Conservation (phyloP, 2,797 vertebrate genomes). For the Sebastes dallii region DNA sequence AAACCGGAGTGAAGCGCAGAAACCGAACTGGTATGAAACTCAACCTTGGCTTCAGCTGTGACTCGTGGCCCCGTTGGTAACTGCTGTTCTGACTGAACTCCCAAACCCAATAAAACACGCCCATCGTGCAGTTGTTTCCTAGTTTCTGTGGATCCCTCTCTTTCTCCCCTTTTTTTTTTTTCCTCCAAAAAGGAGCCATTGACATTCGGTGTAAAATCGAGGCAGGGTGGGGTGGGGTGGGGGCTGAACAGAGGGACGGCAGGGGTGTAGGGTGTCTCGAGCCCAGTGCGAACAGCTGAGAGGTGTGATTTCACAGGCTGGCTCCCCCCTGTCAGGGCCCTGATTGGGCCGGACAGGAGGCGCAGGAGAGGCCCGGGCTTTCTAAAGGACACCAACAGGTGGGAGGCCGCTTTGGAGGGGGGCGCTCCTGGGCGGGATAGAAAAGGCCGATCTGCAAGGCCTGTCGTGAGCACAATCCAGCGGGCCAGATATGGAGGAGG, state of each 20-base stretch:
- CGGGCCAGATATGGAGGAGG: slow-evolving; percentile 70
- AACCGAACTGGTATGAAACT: slow-evolving; percentile 53
- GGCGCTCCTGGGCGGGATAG: slow-evolving; percentile 77
- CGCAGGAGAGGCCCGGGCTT: slow-evolving; percentile 84
- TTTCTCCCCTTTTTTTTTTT: slow-evolving; percentile 41
- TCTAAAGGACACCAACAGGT: slow-evolving; percentile 98
- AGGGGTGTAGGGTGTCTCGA: slow-evolving; percentile 85
- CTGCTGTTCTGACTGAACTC: slow-evolving; percentile 62
- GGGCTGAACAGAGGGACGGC: slow-evolving; percentile 55
- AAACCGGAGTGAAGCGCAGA: slow-evolving; percentile 19
- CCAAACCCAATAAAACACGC: slow-evolving; percentile 73
- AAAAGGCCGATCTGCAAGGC: slow-evolving; percentile 82
- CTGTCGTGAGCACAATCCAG: slow-evolving; percentile 79
- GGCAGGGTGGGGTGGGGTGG: slow-evolving; percentile 52
- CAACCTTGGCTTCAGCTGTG: slow-evolving; percentile 72
- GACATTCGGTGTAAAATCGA: slow-evolving; percentile 77
- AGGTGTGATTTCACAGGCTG: slow-evolving; percentile 90
- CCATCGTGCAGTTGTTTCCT: slow-evolving; percentile 73
- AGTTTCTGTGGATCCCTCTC: slow-evolving; percentile 48
- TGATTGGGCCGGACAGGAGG: slow-evolving; percentile 99
- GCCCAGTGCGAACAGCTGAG: slow-evolving; percentile 94
- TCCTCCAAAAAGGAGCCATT: slow-evolving; percentile 71
- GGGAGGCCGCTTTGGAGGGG: slow-evolving; percentile 85
- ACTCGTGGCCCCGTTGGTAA: slow-evolving; percentile 31
- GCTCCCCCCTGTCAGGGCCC: slow-evolving; percentile 86